phyloP scores from a whole-genome alignment of 23 tunicate genomes.

The Halocynthia aurantium region DNA sequence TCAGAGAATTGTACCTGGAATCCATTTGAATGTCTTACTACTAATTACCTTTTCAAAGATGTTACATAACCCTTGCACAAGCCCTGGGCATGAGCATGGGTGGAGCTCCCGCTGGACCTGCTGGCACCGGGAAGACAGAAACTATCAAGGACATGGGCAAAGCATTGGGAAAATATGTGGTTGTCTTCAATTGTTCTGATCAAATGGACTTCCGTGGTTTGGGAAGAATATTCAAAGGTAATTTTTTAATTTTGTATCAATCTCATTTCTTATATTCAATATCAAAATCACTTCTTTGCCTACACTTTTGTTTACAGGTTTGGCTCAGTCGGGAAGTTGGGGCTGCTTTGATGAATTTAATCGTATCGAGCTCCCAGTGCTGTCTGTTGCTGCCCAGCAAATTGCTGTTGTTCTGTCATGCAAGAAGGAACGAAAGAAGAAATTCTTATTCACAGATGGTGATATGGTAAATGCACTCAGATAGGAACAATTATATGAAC shows the following conservation, averaged over 20 bases:
- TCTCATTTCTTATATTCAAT: background rate
- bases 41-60: conserved; percentile 17
- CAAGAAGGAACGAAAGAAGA: conserved; percentile 86
- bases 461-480: conserved; percentile 45
- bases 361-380: conserved; percentile 87
- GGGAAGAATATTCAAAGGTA: conserved; percentile 91
- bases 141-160: conserved; percentile 96
- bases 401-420: conserved; percentile 88
- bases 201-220: conserved; percentile 96
- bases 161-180: conserved; percentile 95
- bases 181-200: conserved; percentile 93
- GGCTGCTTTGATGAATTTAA: conserved; percentile 97
- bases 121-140: conserved; percentile 96
- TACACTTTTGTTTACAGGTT: conserved; percentile 29
- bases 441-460: conserved; percentile 92
- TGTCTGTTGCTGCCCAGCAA: conserved; percentile 96
- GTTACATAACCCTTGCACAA: conserved; percentile 94
- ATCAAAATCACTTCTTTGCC: background rate
- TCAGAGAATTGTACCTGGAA: background rate
- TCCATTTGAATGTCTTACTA: background rate
- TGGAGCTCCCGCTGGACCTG: conserved; percentile 98
- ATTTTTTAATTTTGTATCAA: background rate
- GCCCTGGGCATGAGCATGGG: conserved; percentile 98
- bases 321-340: conserved; percentile 98
- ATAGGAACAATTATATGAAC: too few relatives aligned